These are phyloP conservation scores for Camponotus pennsylvanicus DNA, from an alignment of 1,140 invertebrate species.

Conservation along the genomic window DNA sequence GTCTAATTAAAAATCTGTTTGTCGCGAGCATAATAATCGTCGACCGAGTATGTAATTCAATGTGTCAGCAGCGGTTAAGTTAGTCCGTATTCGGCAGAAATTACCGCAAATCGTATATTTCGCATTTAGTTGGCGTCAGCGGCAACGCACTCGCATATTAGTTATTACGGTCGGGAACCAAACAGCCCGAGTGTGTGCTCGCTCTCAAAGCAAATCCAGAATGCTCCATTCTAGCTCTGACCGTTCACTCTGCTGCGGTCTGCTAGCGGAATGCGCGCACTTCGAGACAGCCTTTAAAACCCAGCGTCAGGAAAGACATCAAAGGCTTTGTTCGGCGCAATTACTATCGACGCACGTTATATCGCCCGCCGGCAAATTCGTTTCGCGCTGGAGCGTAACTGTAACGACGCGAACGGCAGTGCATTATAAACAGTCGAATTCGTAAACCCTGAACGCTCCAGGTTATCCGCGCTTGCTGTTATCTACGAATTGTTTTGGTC, in stretches of 20 bases:
- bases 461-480: constrained; percentile 49
- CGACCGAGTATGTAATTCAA: constrained; percentile 24
- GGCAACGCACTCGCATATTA: constrained; percentile 66
- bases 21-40: constrained; percentile 5
- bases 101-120: constrained; percentile 49
- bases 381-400: constrained; percentile 35
- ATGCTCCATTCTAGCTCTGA: constrained; percentile 63
- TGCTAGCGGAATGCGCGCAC: constrained; percentile 62
- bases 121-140: constrained; percentile 48
- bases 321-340: constrained; percentile 68
- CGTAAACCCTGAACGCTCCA: constrained; percentile 30
- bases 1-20: constrained; percentile 23
- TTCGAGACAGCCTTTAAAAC: constrained; percentile 69
- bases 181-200: constrained; percentile 52
- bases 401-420: constrained; percentile 65
- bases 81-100: constrained; percentile 35
- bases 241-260: constrained; percentile 65
- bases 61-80: constrained; percentile 49
- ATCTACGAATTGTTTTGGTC: background rate
- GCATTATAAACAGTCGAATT: constrained; percentile 61
- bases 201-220: constrained; percentile 65
- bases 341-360: constrained; percentile 63
- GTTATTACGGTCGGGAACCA: constrained; percentile 66
- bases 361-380: constrained; percentile 41
- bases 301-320: constrained; percentile 68